phyloP scores from a whole-genome alignment of 2,888 invertebrate species.

The Icerya purchasi region DNA sequence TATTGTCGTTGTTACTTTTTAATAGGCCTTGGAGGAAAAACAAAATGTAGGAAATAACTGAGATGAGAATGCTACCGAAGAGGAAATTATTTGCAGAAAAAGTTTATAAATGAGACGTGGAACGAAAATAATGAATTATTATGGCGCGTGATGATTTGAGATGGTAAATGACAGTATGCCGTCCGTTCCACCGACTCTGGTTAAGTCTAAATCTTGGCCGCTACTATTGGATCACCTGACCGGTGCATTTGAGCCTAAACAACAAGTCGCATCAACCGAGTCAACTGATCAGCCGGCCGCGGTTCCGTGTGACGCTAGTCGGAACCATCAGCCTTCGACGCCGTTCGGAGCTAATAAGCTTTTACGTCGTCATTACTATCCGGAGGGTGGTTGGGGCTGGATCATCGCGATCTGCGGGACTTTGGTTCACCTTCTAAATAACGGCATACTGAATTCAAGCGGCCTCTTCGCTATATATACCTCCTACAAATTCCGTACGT shows the following conservation, averaged over 20 bases:
- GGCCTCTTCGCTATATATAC: constrained; percentile 20
- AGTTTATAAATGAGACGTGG: too few species aligned
- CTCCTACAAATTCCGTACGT: background rate
- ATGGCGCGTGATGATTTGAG: too few species aligned
- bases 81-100: too few species aligned
- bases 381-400: constrained; percentile 77
- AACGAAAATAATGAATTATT: too few species aligned
- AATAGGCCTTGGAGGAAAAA: too few species aligned
- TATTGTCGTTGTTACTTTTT: too few species aligned
- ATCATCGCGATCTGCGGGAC: constrained; percentile 49
- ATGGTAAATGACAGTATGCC: too few species aligned
- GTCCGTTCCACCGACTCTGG: too few species aligned
- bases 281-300: constrained; percentile 6
- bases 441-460: constrained; percentile 48
- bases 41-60: too few species aligned
- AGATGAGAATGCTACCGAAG: too few species aligned
- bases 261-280: constrained; percentile 5
- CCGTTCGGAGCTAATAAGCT: constrained; percentile 25
- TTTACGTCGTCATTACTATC: constrained; percentile 54
- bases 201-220: background rate
- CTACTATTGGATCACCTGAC: background rate
- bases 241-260: background rate
- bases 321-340: too few species aligned
- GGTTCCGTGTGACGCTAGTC: too few species aligned
- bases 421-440: constrained; percentile 46